Evolutionary conservation across 1,140 invertebrate genomes (phyloP).

Genomic region (Anoplophora glabripennis): DNA sequence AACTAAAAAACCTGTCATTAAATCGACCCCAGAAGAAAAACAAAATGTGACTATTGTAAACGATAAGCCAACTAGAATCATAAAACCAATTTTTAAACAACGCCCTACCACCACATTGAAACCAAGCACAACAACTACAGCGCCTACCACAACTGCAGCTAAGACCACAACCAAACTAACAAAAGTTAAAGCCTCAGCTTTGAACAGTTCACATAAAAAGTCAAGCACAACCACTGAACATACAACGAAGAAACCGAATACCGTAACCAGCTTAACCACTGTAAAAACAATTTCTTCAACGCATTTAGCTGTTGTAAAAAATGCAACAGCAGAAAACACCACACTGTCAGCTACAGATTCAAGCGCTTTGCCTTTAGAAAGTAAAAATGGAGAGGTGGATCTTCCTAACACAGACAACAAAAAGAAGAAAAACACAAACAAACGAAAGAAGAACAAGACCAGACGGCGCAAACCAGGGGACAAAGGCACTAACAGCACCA

Average conservation of each 20-base stretch:
- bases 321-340: slow-evolving; percentile 19
- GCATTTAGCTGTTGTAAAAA: slow-evolving; percentile 10
- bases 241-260: slow-evolving; percentile 1
- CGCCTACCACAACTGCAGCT: slow-evolving; percentile 31
- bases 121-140: slow-evolving; percentile 36
- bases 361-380: slow-evolving; percentile 44
- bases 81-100: slow-evolving; percentile 43
- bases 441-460: slow-evolving; percentile 60
- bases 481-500: slow-evolving; percentile 51
- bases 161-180: slow-evolving; percentile 30
- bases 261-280: slow-evolving; percentile 18
- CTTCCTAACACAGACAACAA: slow-evolving; percentile 50
- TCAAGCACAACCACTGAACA: slow-evolving; percentile 21
- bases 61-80: slow-evolving; percentile 23
- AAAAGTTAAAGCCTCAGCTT: slow-evolving; percentile 38
- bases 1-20: slow-evolving; percentile 15
- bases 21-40: not conserved
- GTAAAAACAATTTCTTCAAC: slow-evolving; percentile 38
- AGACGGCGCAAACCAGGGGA: slow-evolving; percentile 56
- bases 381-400: slow-evolving; percentile 58
- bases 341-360: slow-evolving; percentile 21
- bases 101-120: slow-evolving; percentile 35
- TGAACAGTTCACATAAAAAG: slow-evolving; percentile 28
- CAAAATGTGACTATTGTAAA: slow-evolving; percentile 3
- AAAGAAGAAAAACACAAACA: slow-evolving; percentile 50